Percentiles rank a stretch among this genome's conserved stretches.
Conservation (phyloP, 1,140 invertebrate species). For the Agrilus planipennis region DNA sequence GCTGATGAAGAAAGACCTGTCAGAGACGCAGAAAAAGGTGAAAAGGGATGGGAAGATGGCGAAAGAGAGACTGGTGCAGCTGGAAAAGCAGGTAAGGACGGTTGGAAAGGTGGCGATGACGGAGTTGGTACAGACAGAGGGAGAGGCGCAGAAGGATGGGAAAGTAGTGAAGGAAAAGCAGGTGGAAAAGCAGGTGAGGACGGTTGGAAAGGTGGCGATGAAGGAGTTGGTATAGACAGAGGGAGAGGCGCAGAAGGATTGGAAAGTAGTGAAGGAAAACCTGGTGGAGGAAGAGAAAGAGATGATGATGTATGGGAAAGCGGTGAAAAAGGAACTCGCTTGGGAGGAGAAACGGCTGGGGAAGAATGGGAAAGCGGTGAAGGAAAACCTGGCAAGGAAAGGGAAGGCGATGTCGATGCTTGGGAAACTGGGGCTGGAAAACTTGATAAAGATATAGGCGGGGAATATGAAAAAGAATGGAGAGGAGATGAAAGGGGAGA, state of each 20-base stretch:
- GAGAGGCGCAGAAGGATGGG: not conserved
- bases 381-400: too few relatives aligned
- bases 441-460: too few relatives aligned
- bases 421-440: too few relatives aligned
- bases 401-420: too few relatives aligned
- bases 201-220: not conserved
- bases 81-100: not conserved
- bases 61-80: not conserved
- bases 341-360: not conserved
- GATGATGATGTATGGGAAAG: not conserved
- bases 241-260: not conserved
- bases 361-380: not conserved
- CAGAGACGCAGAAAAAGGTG: not conserved
- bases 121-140: not conserved
- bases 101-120: not conserved
- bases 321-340: not conserved
- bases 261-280: too few relatives aligned
- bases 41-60: not conserved
- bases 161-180: too few relatives aligned
- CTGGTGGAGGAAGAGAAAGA: not conserved
- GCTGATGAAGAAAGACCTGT: not conserved
- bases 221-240: not conserved
- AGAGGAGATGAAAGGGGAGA: too few relatives aligned
- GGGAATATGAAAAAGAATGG: too few relatives aligned
- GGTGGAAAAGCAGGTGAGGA: not conserved